Evolutionary conservation across 2,113 vertebrate species (phyloP), one percentile per base, ranked within the genome.

Genomic region (Peromyscus leucopus): DNA sequence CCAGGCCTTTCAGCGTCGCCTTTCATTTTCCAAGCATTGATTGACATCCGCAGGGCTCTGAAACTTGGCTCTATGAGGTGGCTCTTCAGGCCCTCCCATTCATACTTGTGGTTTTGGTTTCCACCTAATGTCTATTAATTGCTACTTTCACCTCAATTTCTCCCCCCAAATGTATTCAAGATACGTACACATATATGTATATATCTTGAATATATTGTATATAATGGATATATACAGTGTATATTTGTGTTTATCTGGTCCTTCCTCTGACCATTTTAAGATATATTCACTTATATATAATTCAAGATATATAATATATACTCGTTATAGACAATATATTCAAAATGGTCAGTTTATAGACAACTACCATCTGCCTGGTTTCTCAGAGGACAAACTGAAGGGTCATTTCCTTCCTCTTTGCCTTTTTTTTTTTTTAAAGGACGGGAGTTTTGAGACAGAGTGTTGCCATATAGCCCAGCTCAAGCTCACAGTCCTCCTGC

Each of bases 121-220:
- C 93, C 33, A 31, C 83, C 63, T 89, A 85, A 80, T 89, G 42
- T 86, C n/a, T 92, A 1, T 89, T 80, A 79, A 46, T 84, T 86
- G 65, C 51, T 63, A 69, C 79, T 91, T 95, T 84, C 31, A 71
- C 19, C 65, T 79, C 42, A 76, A 72, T 93, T 90, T 75, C 48
- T 91, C 59, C 86, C 86, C 61, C 39, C 57, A 31, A 85, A 26
- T 55, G 21, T 72, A 72, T 48, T 69, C 59, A 28, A 85, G 39
- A 36, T 79, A 51, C 33, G 39, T 46, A 4, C 39, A 24, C 21
- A 22, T n/a, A 12, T 36, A 21, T 84, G 48, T 61, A 10, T 51
- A 85, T 48, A 79, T 51, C 22, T 63, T 9, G 8, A 63, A 31
- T 51, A 63, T 65, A 63, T 63, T 63, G 7, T 63, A 28, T 65